These are phyloP conservation scores for Autographa gamma DNA, from an alignment of 2,888 invertebrate species.

Conservation along the genomic window DNA sequence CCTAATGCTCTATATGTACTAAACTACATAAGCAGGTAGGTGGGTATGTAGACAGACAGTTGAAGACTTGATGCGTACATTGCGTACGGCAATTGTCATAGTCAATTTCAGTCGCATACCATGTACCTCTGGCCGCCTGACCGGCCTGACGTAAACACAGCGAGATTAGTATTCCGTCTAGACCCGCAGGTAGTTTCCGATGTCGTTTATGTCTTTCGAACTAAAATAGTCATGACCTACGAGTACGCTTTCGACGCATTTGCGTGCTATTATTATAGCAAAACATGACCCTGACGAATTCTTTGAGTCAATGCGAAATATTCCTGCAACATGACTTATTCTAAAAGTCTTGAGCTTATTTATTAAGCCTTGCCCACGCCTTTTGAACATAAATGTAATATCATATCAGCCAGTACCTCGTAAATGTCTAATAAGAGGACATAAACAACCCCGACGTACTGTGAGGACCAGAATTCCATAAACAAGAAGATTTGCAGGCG, in stretches of 20 bases:
- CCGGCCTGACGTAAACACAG: not conserved
- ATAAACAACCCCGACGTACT: not conserved
- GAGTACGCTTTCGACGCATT: slow-evolving; percentile 27
- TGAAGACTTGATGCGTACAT: not conserved
- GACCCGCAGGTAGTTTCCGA: slow-evolving; percentile 12
- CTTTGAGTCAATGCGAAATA: slow-evolving; percentile 39
- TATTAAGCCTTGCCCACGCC: not conserved
- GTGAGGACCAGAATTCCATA: not conserved
- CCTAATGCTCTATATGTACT: not conserved
- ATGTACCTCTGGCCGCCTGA: not conserved
- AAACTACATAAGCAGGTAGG: not conserved
- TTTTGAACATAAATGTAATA: slow-evolving; percentile 1
- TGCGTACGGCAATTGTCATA: not conserved
- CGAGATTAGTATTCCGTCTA: slow-evolving; percentile 2
- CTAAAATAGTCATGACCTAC: slow-evolving; percentile 28
- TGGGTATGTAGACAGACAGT: not conserved
- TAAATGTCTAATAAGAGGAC: slow-evolving; percentile 1
- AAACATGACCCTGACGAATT: slow-evolving; percentile 55
- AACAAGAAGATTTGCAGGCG: slow-evolving; percentile 10
- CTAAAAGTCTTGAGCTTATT: not conserved
- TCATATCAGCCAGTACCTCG: not conserved
- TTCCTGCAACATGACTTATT: slow-evolving; percentile 11
- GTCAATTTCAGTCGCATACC: not conserved
- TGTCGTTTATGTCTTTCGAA: slow-evolving; percentile 45
- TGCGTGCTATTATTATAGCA: slow-evolving; percentile 51